Evolutionary conservation across 2,797 vertebrate species (phyloP).

Genomic region (Glyptemys insculpta): DNA sequence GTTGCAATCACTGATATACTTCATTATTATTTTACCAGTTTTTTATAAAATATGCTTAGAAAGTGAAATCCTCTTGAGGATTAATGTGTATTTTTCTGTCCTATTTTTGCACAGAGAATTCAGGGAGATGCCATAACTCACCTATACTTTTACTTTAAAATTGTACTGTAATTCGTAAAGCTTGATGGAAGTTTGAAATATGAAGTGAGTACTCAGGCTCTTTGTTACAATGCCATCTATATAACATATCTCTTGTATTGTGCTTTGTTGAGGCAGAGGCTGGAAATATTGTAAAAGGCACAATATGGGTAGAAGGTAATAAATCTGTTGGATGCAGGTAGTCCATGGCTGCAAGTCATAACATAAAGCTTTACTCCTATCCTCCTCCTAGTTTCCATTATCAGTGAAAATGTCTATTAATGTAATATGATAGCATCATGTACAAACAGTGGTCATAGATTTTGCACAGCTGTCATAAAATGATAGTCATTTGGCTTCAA

Average conservation of each 20-base stretch:
- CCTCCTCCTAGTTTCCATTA: constrained; percentile 77
- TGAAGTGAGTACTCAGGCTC: not conserved
- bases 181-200: constrained; percentile 19
- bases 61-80: not conserved
- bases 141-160: not conserved
- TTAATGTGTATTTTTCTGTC: not conserved
- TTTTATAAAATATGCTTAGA: not conserved
- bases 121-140: not conserved
- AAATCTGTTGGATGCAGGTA: constrained; percentile 76
- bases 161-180: not conserved
- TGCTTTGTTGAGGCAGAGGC: constrained; percentile 54
- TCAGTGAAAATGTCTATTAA: constrained; percentile 77
- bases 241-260: constrained; percentile 8
- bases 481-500: constrained; percentile 75
- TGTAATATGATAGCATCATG: constrained; percentile 56
- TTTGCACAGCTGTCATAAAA: constrained; percentile 64
- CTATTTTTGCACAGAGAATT: not conserved
- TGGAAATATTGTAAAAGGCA: constrained; percentile 67
- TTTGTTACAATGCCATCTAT: not conserved
- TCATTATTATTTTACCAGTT: not conserved
- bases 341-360: constrained; percentile 73
- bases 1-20: not conserved
- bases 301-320: constrained; percentile 40
- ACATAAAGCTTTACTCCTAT: constrained; percentile 69
- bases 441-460: constrained; percentile 63